Conservation (phyloP, 2,797 vertebrate species). For the Antrozous pallidus region DNA sequence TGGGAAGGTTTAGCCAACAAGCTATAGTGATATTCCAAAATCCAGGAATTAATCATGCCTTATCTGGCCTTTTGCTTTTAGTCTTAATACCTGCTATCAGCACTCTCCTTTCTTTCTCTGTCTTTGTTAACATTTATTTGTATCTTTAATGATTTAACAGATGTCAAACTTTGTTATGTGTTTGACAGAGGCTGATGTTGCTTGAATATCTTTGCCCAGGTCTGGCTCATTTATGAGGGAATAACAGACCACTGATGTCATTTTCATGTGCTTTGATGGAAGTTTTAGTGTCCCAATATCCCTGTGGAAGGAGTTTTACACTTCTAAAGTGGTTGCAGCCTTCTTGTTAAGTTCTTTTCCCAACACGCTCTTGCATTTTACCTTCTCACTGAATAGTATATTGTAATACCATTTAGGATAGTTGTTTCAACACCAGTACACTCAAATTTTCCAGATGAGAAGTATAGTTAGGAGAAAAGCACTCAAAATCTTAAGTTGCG, state of each 20-base stretch:
- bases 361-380: slow-evolving; percentile 53
- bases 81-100: slow-evolving; percentile 49
- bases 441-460: slow-evolving; percentile 57
- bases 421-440: slow-evolving; percentile 13
- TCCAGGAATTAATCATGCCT: slow-evolving; percentile 43
- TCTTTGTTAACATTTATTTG: slow-evolving; percentile 59
- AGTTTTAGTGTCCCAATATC: slow-evolving; percentile 61
- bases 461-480: not conserved
- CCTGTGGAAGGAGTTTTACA: slow-evolving; percentile 53
- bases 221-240: slow-evolving; percentile 66
- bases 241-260: slow-evolving; percentile 71
- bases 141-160: slow-evolving; percentile 70
- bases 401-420: slow-evolving; percentile 50
- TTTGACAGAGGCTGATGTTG: slow-evolving; percentile 62
- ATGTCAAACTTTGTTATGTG: slow-evolving; percentile 57
- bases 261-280: slow-evolving; percentile 66
- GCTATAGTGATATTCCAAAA: slow-evolving; percentile 34
- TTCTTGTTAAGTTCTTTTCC: slow-evolving; percentile 65
- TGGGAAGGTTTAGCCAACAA: slow-evolving; percentile 29
- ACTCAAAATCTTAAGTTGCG: not conserved
- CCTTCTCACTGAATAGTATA: slow-evolving; percentile 38
- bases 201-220: slow-evolving; percentile 50
- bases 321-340: slow-evolving; percentile 58
- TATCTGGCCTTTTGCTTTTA: slow-evolving; percentile 44
- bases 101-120: not conserved